Percentiles rank a stretch among this genome's conserved stretches.
Evolutionary conservation across 1,140 invertebrate species (phyloP).

Genomic region (Drosophila pseudoobscura): DNA sequence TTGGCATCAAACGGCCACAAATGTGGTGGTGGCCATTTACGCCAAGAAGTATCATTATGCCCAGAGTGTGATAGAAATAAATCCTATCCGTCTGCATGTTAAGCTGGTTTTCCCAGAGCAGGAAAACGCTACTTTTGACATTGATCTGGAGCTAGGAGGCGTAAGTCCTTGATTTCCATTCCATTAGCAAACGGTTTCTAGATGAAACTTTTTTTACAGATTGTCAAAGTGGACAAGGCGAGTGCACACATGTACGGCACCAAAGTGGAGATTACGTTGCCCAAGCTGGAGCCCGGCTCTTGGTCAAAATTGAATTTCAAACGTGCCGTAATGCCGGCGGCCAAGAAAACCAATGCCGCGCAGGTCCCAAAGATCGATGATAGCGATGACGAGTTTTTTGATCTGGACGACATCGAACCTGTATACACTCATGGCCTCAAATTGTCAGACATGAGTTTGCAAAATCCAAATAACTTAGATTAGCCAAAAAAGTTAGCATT

Average conservation of each 20-base stretch:
- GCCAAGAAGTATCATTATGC: slow-evolving; percentile 94
- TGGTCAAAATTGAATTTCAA: slow-evolving; percentile 92
- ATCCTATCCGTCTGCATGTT: slow-evolving; percentile 91
- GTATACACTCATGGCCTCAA: slow-evolving; percentile 53
- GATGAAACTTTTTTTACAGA: slow-evolving; percentile 84
- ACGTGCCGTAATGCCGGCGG: slow-evolving; percentile 62
- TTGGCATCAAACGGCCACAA: slow-evolving; percentile 94
- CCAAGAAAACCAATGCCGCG: slow-evolving; percentile 20
- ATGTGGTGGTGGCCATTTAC: slow-evolving; percentile 94
- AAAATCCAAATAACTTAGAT: slow-evolving; percentile 57
- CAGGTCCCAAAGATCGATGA: slow-evolving; percentile 49
- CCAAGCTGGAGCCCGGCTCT: slow-evolving; percentile 91
- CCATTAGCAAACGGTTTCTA: too few species aligned
- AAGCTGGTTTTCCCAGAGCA: slow-evolving; percentile 92
- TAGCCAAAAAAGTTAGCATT: slow-evolving; percentile 54
- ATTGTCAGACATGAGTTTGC: slow-evolving; percentile 62
- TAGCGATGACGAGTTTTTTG: slow-evolving; percentile 66
- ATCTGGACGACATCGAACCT: slow-evolving; percentile 84
- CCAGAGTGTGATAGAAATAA: slow-evolving; percentile 90
- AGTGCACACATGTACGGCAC: slow-evolving; percentile 92
- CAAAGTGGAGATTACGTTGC: slow-evolving; percentile 98
- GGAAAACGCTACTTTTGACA: slow-evolving; percentile 88
- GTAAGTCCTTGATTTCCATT: slow-evolving; percentile 84
- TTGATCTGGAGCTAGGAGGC: slow-evolving; percentile 93
- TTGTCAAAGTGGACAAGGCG: slow-evolving; percentile 88